A percentile compares a stretch with the other conserved stretches of the same genome.
Conservation (phyloP, 2,888 invertebrate species). For the Pinctada fucata region DNA sequence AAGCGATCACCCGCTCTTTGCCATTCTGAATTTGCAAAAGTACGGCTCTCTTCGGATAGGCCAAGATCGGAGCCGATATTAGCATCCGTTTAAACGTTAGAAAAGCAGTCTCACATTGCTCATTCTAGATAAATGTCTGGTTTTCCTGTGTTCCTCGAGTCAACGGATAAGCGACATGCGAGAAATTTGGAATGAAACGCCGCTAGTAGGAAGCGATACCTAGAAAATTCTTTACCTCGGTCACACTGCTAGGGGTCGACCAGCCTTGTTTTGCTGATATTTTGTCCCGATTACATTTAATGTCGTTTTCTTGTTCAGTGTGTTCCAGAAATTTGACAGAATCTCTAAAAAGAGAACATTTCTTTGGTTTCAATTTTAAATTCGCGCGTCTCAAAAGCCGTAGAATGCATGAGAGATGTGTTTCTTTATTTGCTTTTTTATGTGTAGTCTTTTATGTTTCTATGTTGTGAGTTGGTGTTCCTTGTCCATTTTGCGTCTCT, state of each 20-base stretch:
- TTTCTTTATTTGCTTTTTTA: constrained; percentile 9
- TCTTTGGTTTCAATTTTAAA: constrained; percentile 34
- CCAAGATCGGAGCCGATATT: constrained; percentile 19
- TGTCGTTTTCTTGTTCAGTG: constrained; percentile 29
- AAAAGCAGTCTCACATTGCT: constrained; percentile 33
- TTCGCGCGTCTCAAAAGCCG: constrained; percentile 18
- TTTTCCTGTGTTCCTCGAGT: constrained; percentile 25
- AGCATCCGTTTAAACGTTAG: constrained; percentile 25
- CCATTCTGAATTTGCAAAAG: constrained; percentile 47
- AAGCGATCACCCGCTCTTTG: too few species aligned
- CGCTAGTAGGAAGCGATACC: constrained; percentile 32
- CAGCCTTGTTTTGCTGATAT: constrained; percentile 29
- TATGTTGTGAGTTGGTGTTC: too few species aligned
- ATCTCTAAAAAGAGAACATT: constrained; percentile 32
- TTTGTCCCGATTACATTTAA: constrained; percentile 31
- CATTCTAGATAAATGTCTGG: constrained; percentile 23
- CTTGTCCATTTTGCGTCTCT: too few species aligned
- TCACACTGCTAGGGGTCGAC: constrained; percentile 20
- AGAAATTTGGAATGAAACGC: constrained; percentile 35
- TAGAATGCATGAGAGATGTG: constrained; percentile 24
- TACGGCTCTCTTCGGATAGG: constrained; percentile 31
- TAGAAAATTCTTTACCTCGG: constrained; percentile 24
- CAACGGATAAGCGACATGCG: constrained; percentile 26
- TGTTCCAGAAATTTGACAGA: constrained; percentile 33
- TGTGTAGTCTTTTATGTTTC: too few species aligned